Percentiles rank a stretch among this genome's conserved stretches.
Evolutionary conservation across 1,140 invertebrate genomes (phyloP).

Genomic region (Myzus persicae): DNA sequence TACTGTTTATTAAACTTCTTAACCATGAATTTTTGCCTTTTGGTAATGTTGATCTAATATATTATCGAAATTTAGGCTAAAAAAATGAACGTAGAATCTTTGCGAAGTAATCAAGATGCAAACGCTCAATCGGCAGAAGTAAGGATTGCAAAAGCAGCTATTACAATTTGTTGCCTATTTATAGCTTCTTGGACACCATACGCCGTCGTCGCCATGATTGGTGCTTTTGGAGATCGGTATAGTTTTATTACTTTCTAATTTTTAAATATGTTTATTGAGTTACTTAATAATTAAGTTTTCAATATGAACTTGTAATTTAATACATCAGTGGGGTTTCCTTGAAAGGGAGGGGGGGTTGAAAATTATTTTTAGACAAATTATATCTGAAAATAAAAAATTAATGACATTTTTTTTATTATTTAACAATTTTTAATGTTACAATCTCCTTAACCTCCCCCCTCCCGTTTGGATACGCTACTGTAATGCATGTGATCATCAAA

Average conservation of each 20-base stretch:
- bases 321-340: too few species aligned
- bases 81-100: slow-evolving; percentile 90
- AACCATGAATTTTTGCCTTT: background rate
- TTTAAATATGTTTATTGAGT: background rate
- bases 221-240: slow-evolving; percentile 81
- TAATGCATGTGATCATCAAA: background rate
- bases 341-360: too few species aligned
- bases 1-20: background rate
- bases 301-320: background rate
- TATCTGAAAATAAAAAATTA: too few species aligned
- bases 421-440: too few species aligned
- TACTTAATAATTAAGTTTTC: background rate
- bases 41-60: background rate
- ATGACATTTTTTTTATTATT: too few species aligned
- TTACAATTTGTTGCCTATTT: slow-evolving; percentile 83
- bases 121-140: slow-evolving; percentile 79
- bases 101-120: slow-evolving; percentile 77
- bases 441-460: too few species aligned
- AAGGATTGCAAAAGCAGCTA: slow-evolving; percentile 83
- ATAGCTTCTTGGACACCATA: slow-evolving; percentile 87
- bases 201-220: slow-evolving; percentile 78
- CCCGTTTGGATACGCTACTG: too few species aligned
- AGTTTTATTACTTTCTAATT: background rate
- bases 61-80: slow-evolving; percentile 70
- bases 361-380: too few species aligned